Evolutionary conservation across 2,113 vertebrate species (phyloP), one percentile per base, ranked within the genome.

Genomic region (Pomatostomus ruficeps): DNA sequence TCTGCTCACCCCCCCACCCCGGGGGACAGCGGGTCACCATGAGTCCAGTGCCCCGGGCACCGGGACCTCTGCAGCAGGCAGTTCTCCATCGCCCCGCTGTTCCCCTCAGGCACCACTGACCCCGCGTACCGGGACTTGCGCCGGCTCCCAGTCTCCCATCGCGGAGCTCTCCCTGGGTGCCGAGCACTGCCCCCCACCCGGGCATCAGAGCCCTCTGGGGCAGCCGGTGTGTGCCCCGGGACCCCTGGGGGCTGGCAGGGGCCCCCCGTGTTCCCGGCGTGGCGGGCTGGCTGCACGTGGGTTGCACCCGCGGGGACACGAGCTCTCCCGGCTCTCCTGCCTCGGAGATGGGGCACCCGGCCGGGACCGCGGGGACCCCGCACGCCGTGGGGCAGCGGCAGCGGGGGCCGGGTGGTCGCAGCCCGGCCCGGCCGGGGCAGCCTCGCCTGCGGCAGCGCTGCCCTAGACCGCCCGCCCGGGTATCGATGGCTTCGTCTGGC

Each of bases 21-120:
- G 16, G 65, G 28, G 10, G 28, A 9, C 35, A 2, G 36, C 12
- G 26, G 3, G 11, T 51, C 8, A 11, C 22, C 24, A 0, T 2
- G 52, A 15, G 23, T 46, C 6, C 46, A 0, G 1, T 51, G n/a
- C 61, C 24, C 15, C 36, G 49, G 36, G 31, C 74, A 19, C 12
- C 28, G 65, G 35, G 51, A 78, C 7, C 40, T 25, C 26, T 22
- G 49, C 17, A 10, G 58, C 54, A 5, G 57, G 48, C 46, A 1
- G 36, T 15, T 55, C 48, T 59, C n/a, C 46, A 35, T 78, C 87
- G n/a, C 66, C 48, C 51, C 12, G 9, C 12, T 17, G 14, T 1
- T 23, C 22, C 19, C 33, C 10, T 16, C 40, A 9, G 48, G 48
- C 54, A 11, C 28, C 10, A 1, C 1, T 16, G 63, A 12, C 8